These are phyloP conservation scores for Epinotia bilunana DNA, from an alignment of 2,888 invertebrate species.

Conservation along the genomic window DNA sequence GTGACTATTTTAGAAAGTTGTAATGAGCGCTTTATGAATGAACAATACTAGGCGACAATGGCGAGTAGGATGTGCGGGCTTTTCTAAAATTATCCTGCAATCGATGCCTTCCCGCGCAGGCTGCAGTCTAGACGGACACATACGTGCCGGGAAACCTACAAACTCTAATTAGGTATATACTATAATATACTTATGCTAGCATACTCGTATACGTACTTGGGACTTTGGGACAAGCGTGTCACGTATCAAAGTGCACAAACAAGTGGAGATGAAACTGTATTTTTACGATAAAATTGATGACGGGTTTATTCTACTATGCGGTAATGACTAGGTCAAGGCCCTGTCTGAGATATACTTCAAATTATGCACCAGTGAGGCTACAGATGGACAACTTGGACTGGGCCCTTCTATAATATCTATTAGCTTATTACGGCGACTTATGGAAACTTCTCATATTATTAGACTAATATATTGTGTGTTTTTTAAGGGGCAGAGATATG, in stretches of 20 bases:
- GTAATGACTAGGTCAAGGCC: background rate
- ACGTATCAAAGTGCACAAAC: no score
- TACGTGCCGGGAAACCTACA: conserved; percentile 48
- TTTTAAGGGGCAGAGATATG: no score
- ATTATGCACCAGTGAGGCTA: no score
- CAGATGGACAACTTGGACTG: no score
- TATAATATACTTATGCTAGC: background rate
- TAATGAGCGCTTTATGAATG: background rate
- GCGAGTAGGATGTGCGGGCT: conserved; percentile 22
- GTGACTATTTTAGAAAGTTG: background rate
- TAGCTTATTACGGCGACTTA: no score
- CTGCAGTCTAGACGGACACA: conserved; percentile 68
- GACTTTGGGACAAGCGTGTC: background rate
- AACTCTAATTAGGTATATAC: conserved; percentile 15
- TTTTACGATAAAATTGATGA: background rate
- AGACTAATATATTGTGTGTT: no score
- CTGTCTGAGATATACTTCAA: no score
- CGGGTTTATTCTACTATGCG: background rate
- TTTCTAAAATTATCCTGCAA: conserved; percentile 73
- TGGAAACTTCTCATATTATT: no score
- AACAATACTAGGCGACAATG: conserved; percentile 3
- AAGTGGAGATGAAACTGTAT: background rate
- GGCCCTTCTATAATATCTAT: no score
- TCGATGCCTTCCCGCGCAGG: conserved; percentile 65
- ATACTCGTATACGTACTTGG: background rate